These are phyloP conservation scores for Syngnathoides biaculeatus DNA, from an alignment of 2,113 vertebrate species.

Conservation along the genomic window DNA sequence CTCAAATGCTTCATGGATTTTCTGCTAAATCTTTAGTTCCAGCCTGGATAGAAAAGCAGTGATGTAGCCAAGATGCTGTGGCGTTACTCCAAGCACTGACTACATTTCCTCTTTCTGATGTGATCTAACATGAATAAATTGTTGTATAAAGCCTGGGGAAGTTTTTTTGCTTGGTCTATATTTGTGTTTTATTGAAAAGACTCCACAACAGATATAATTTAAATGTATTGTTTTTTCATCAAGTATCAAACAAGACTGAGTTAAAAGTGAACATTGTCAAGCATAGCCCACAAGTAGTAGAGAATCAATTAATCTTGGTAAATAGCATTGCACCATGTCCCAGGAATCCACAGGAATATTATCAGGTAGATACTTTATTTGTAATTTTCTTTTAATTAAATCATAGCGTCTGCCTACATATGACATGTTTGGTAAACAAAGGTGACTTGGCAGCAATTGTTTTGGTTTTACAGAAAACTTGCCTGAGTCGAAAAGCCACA, in stretches of 20 bases:
- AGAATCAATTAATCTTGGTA: constrained; percentile 52
- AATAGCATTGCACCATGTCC: constrained; percentile 66
- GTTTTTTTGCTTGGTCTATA: not conserved
- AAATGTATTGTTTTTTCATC: constrained; percentile 62
- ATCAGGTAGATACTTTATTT: constrained; percentile 34
- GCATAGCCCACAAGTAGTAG: constrained; percentile 52
- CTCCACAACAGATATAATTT: constrained; percentile 37
- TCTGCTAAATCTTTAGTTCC: not conserved
- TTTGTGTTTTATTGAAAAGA: constrained; percentile 1
- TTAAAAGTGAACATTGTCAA: constrained; percentile 46
- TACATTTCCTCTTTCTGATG: not conserved
- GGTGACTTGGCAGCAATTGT: constrained; percentile 47
- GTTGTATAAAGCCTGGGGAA: not conserved
- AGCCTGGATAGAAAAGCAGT: not conserved
- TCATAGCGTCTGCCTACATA: constrained; percentile 43
- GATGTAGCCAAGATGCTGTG: not conserved
- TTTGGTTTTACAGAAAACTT: constrained; percentile 40
- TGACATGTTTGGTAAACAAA: constrained; percentile 63
- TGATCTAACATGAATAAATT: too few species aligned
- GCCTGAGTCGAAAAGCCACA: constrained; percentile 57
- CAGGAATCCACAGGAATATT: constrained; percentile 56
- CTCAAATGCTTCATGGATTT: not conserved
- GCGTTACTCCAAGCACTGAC: not conserved
- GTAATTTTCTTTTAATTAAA: constrained; percentile 52
- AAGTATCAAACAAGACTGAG: constrained; percentile 57